These are phyloP conservation scores for Drosophila bocki DNA, from an alignment of 1,140 invertebrate species.

Conservation along the genomic window DNA sequence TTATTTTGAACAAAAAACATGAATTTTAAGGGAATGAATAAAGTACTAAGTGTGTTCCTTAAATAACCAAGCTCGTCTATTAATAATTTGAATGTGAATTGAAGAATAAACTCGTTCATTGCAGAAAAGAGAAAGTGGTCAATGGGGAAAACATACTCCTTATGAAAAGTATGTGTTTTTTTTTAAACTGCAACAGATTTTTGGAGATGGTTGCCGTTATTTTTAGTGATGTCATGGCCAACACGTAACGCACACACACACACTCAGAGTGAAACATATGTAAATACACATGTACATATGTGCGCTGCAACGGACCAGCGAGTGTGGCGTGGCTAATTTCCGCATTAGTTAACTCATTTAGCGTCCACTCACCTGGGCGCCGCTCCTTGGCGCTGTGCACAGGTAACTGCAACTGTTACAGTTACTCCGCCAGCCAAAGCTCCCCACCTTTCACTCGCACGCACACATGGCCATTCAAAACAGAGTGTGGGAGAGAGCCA, in stretches of 20 bases:
- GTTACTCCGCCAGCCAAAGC: constrained; percentile 20
- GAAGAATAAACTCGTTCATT: neutral
- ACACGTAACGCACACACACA: constrained; percentile 32
- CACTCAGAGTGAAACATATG: neutral
- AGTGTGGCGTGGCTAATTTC: constrained; percentile 6
- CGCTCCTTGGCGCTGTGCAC: constrained; percentile 21
- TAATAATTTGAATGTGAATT: neutral
- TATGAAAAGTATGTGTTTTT: no score
- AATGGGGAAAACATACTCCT: neutral
- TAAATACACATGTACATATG: neutral
- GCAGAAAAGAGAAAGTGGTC: neutral
- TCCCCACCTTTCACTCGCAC: constrained; percentile 7
- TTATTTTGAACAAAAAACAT: neutral
- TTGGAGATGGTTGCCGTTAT: constrained; percentile 12
- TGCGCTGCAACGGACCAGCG: neutral
- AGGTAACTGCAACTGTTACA: constrained; percentile 28
- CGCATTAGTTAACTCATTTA: constrained; percentile 13
- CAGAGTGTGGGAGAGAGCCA: constrained; percentile 9
- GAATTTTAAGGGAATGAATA: neutral
- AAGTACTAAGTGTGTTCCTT: neutral
- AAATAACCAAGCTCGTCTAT: neutral
- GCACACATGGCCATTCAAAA: constrained; percentile 17
- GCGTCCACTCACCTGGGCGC: constrained; percentile 35
- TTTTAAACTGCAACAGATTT: constrained; percentile 50
- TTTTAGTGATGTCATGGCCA: constrained; percentile 62